Conservation (phyloP, 2,888 invertebrate species). For the Acanthosoma haemorrhoidale region DNA sequence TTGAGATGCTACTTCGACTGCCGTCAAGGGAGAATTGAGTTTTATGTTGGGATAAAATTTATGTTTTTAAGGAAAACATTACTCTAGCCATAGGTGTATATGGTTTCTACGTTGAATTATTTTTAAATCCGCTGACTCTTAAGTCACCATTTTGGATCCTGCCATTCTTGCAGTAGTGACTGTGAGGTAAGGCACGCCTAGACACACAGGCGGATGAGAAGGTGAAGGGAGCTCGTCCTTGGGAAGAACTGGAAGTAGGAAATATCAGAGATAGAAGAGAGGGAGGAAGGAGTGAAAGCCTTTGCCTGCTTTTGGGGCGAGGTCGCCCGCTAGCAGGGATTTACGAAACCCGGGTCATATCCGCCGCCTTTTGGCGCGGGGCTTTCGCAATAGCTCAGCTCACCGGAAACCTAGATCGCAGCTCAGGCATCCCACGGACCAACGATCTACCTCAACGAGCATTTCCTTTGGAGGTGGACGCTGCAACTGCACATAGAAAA, state of each 20-base stretch:
- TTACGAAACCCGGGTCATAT: slow-evolving; percentile 5
- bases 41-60: too few relatives aligned
- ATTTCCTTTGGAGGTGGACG: background rate
- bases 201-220: background rate
- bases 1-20: too few relatives aligned
- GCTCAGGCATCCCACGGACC: background rate
- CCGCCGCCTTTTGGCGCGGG: slow-evolving; percentile 4
- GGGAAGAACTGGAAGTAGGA: slow-evolving; percentile 13
- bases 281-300: slow-evolving; percentile 13
- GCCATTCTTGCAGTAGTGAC: too few relatives aligned
- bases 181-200: slow-evolving; percentile 6
- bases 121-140: too few relatives aligned
- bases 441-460: background rate
- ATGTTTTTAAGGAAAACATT: too few relatives aligned
- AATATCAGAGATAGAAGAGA: slow-evolving; percentile 11
- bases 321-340: background rate
- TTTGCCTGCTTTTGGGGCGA: background rate
- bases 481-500: too few relatives aligned
- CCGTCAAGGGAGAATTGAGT: too few relatives aligned
- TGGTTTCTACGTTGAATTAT: too few relatives aligned
- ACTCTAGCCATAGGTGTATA: too few relatives aligned
- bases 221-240: slow-evolving; percentile 2
- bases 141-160: too few relatives aligned
- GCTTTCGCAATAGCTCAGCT: background rate
- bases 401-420: slow-evolving; percentile 5